These are phyloP conservation scores for Crotalus horridus DNA, from an alignment of 2,113 vertebrate species.

Conservation along the genomic window DNA sequence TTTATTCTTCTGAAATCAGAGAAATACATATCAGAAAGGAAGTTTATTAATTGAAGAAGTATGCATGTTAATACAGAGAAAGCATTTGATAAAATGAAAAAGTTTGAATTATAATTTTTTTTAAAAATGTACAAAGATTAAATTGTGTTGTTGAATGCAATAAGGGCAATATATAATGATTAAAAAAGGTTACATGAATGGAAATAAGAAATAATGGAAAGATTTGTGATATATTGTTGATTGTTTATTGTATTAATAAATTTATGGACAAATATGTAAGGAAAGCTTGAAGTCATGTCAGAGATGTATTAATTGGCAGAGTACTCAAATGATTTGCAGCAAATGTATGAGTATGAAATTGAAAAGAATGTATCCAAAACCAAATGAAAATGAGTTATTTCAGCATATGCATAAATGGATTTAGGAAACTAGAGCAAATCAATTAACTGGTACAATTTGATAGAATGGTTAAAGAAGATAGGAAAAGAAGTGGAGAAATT, in stretches of 20 bases:
- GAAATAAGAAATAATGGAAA: background rate
- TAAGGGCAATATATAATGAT: background rate
- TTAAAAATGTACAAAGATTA: background rate
- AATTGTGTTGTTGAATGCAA: background rate
- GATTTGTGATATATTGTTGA: background rate
- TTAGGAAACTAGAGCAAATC: background rate
- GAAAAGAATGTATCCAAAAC: background rate
- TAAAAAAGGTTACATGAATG: background rate
- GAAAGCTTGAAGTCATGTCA: background rate
- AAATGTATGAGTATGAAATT: background rate
- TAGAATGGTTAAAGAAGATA: background rate
- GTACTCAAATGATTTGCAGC: background rate
- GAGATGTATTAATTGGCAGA: background rate
- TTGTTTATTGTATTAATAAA: background rate
- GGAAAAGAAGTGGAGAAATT: background rate
- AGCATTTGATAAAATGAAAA: background rate
- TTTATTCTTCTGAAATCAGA: background rate
- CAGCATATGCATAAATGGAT: background rate
- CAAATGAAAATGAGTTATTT: background rate
- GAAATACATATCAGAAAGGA: background rate
- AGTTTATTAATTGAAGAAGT: background rate
- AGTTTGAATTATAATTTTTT: background rate
- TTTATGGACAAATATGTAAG: background rate
- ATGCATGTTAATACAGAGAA: background rate
- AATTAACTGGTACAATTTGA: background rate